Conservation (phyloP, 1,140 invertebrate species). For the Melanaphis sacchari region DNA sequence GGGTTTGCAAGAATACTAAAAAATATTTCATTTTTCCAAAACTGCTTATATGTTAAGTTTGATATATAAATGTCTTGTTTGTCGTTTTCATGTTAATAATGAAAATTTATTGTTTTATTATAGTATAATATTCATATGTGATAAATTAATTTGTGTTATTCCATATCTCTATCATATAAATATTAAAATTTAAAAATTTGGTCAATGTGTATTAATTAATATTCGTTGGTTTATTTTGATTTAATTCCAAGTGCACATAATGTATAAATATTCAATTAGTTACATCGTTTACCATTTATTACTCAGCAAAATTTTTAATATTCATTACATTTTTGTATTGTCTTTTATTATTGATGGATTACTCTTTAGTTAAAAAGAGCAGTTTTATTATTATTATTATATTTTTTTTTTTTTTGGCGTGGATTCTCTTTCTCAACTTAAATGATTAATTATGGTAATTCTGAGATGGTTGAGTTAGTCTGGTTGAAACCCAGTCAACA, state of each 20-base stretch:
- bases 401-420: not conserved
- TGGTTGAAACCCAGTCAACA: not conserved
- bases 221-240: not conserved
- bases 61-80: not conserved
- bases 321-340: not conserved
- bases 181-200: not conserved
- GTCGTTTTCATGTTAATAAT: not conserved
- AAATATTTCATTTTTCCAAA: not conserved
- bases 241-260: not conserved
- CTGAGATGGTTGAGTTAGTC: not conserved
- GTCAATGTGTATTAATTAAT: not conserved
- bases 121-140: not conserved
- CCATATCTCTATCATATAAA: not conserved
- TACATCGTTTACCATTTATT: not conserved
- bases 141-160: not conserved
- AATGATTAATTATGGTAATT: not conserved
- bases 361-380: not conserved
- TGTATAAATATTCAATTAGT: not conserved
- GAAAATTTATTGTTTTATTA: not conserved
- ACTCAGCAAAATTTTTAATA: not conserved
- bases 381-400: not conserved
- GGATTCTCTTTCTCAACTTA: not conserved
- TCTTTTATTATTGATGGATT: not conserved
- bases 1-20: not conserved
- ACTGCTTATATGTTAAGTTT: no score